Percentiles rank a stretch among this genome's conserved stretches.
Conservation (phyloP, 2,888 invertebrate species). For the Eristalis arbustorum region DNA sequence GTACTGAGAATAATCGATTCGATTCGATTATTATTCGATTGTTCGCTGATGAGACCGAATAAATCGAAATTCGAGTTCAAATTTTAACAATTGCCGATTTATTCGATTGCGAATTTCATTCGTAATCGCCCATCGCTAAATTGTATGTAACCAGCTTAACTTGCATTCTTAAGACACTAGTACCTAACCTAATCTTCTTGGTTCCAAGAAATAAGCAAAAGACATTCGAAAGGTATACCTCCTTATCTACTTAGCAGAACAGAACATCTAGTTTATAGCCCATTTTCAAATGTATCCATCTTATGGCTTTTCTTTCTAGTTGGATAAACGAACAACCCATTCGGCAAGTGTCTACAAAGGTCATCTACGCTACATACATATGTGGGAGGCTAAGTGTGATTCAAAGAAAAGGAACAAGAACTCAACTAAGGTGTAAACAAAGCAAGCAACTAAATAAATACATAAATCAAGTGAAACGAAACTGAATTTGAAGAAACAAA, state of each 20-base stretch:
- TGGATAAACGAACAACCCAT: not conserved
- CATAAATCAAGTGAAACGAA: slow-evolving; percentile 6
- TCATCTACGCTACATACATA: slow-evolving; percentile 17
- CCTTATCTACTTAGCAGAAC: not conserved
- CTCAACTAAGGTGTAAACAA: slow-evolving; percentile 36
- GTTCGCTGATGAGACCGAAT: too few species aligned
- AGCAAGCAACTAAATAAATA: slow-evolving; percentile 69
- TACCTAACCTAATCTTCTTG: not conserved
- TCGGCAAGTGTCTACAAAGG: slow-evolving; percentile 29
- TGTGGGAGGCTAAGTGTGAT: slow-evolving; percentile 59
- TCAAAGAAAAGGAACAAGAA: slow-evolving; percentile 39
- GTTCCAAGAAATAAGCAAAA: not conserved
- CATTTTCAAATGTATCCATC: not conserved
- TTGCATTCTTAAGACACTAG: too few species aligned
- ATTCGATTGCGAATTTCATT: too few species aligned
- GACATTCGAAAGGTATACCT: not conserved
- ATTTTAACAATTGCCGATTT: too few species aligned
- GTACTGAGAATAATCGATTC: too few species aligned
- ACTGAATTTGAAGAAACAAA: slow-evolving; percentile 17
- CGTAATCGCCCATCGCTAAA: too few species aligned
- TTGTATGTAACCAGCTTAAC: too few species aligned
- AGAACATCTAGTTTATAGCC: not conserved
- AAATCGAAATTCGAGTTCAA: too few species aligned
- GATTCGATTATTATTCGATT: too few species aligned
- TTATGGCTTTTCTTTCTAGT: not conserved